A percentile compares a stretch with the other conserved stretches of the same genome.
These are phyloP conservation scores for Bombus haemorrhoidalis DNA, from an alignment of 1,140 invertebrate genomes.

Conservation along the genomic window DNA sequence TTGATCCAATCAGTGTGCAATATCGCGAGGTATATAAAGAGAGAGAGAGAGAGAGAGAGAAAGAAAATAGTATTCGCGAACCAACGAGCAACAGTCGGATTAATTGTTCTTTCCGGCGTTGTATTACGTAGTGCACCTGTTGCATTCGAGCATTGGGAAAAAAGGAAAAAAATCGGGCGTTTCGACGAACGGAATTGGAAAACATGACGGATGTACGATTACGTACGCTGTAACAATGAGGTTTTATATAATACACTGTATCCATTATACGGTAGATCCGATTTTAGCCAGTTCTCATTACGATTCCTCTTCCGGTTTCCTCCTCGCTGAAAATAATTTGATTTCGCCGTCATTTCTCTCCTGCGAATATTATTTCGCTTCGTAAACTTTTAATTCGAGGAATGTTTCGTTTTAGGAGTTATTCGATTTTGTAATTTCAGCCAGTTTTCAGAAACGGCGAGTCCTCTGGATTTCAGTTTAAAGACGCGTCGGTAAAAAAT, in stretches of 20 bases:
- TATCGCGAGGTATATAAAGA: slow-evolving; percentile 15
- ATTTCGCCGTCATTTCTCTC: neutral
- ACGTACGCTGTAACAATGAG: slow-evolving; percentile 67
- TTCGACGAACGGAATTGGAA: slow-evolving; percentile 14
- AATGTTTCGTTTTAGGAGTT: neutral
- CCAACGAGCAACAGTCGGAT: neutral
- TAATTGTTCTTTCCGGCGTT: slow-evolving; percentile 6
- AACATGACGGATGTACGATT: slow-evolving; percentile 57
- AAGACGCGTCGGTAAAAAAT: no score
- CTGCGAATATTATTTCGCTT: neutral
- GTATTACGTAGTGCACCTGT: slow-evolving; percentile 16
- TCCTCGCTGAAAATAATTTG: neutral
- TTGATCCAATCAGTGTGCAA: slow-evolving; percentile 42
- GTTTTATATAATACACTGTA: slow-evolving; percentile 66
- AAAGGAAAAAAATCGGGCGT: neutral
- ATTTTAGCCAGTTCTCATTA: neutral
- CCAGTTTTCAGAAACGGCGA: neutral
- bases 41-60: neutral
- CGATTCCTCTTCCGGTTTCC: neutral
- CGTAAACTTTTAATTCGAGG: neutral
- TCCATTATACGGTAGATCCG: slow-evolving; percentile 20
- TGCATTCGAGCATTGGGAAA: neutral
- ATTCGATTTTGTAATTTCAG: neutral
- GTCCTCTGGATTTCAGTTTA: neutral
- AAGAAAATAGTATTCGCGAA: no score